These are phyloP conservation scores for Meloidogyne chitwoodi DNA, from an alignment of 1,140 invertebrate genomes.

Conservation along the genomic window DNA sequence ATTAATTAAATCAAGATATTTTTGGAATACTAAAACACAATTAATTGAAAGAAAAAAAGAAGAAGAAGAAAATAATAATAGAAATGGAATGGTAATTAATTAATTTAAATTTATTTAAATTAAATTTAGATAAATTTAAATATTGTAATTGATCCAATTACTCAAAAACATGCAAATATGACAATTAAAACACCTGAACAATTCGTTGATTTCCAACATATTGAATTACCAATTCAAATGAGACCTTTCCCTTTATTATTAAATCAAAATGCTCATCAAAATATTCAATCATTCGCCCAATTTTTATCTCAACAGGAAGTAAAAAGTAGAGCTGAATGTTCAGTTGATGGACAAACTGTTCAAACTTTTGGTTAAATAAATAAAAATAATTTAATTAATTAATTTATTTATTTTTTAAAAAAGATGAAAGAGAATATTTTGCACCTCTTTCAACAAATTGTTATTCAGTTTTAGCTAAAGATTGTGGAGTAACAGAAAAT, in stretches of 20 bases:
- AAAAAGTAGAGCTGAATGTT: slow-evolving; percentile 26
- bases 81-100: not conserved
- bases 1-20: slow-evolving; percentile 28
- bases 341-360: slow-evolving; percentile 24
- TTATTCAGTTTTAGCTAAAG: slow-evolving; percentile 37
- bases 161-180: slow-evolving; percentile 2
- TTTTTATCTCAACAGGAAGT: not conserved
- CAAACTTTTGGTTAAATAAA: slow-evolving; percentile 28
- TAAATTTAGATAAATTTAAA: not conserved
- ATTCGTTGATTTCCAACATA: not conserved
- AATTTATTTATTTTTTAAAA: too few relatives aligned
- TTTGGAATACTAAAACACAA: slow-evolving; percentile 37
- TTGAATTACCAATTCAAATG: slow-evolving; percentile 17
- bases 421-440: slow-evolving; percentile 15
- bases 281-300: slow-evolving; percentile 11
- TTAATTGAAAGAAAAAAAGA: not conserved
- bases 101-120: too few relatives aligned
- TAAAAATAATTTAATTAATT: not conserved
- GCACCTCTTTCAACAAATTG: slow-evolving; percentile 22
- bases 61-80: not conserved
- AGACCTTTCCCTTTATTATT: slow-evolving; percentile 18
- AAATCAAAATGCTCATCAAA: not conserved
- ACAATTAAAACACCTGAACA: not conserved
- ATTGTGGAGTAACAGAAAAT: slow-evolving; percentile 21
- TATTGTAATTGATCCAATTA: slow-evolving; percentile 9